Conservation (phyloP, 2,888 invertebrate species). For the Sipha maydis region DNA sequence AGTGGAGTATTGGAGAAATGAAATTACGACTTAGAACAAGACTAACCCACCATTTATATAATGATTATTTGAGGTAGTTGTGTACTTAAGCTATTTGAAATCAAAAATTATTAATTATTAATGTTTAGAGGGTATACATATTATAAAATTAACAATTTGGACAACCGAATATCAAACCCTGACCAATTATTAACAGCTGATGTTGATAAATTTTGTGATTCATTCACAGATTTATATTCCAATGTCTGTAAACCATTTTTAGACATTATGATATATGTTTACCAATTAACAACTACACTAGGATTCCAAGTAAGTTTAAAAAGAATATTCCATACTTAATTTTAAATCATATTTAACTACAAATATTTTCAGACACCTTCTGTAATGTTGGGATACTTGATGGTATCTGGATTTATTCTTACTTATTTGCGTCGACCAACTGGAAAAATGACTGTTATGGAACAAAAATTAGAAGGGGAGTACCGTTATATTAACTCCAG, state of each 20-base stretch:
- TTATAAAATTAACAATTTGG: slow-evolving; percentile 95
- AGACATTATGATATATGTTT: slow-evolving; percentile 94
- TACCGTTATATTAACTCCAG: slow-evolving; percentile 96
- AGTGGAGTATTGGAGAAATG: slow-evolving; percentile 91
- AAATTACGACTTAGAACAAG: slow-evolving; percentile 91
- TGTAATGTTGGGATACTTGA: slow-evolving; percentile 86
- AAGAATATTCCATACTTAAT: slow-evolving; percentile 19
- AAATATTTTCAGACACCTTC: slow-evolving; percentile 80
- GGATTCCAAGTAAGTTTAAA: slow-evolving; percentile 76
- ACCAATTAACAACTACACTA: slow-evolving; percentile 85
- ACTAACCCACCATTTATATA: slow-evolving; percentile 86
- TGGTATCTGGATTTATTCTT: slow-evolving; percentile 85
- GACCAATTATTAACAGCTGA: slow-evolving; percentile 96
- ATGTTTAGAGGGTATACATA: slow-evolving; percentile 86
- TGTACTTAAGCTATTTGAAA: neutral
- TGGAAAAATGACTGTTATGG: slow-evolving; percentile 88
- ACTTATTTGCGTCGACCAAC: slow-evolving; percentile 90
- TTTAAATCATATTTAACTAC: neutral
- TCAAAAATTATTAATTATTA: slow-evolving; percentile 15
- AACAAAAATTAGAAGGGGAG: slow-evolving; percentile 98
- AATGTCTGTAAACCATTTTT: slow-evolving; percentile 95
- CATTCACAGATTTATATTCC: slow-evolving; percentile 94
- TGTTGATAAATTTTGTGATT: slow-evolving; percentile 96
- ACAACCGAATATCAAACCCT: slow-evolving; percentile 93
- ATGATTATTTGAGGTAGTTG: slow-evolving; percentile 89